These are phyloP conservation scores for Hyposmocoma kahamanoa DNA, from an alignment of 1,140 invertebrate species.

Conservation along the genomic window DNA sequence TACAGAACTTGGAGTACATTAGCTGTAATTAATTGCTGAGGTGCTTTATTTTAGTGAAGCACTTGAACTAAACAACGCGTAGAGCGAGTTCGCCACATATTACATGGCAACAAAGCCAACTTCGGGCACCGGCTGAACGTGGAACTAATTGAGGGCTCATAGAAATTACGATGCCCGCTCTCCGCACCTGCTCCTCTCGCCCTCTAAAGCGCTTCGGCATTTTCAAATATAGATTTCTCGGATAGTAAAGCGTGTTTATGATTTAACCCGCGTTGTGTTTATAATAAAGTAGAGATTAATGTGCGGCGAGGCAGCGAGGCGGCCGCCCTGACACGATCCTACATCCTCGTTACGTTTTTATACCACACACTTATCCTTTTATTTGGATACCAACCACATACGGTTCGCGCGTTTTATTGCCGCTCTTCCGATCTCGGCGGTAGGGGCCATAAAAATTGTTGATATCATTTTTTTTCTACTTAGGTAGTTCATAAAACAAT, in stretches of 20 bases:
- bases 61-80: too few relatives aligned
- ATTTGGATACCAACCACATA: conserved; percentile 42
- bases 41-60: too few relatives aligned
- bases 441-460: conserved; percentile 23
- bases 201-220: too few relatives aligned
- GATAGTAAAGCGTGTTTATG: conserved; percentile 57
- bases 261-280: conserved; percentile 57
- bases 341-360: conserved; percentile 52
- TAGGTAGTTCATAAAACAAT: conserved; percentile 12
- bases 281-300: conserved; percentile 66
- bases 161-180: too few relatives aligned
- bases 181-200: too few relatives aligned
- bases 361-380: conserved; percentile 38
- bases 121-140: too few relatives aligned
- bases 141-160: too few relatives aligned
- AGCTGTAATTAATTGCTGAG: too few relatives aligned
- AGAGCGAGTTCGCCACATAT: too few relatives aligned
- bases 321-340: conserved; percentile 27
- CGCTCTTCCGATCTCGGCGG: conserved; percentile 28
- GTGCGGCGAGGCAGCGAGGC: conserved; percentile 24
- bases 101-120: too few relatives aligned
- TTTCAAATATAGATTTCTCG: too few relatives aligned
- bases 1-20: too few relatives aligned
- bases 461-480: conserved; percentile 17
- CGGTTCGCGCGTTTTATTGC: conserved; percentile 48